Percentiles rank a stretch among this genome's conserved stretches.
Conservation (phyloP, 2,888 invertebrate species). For the Cryptocephalus moraei region DNA sequence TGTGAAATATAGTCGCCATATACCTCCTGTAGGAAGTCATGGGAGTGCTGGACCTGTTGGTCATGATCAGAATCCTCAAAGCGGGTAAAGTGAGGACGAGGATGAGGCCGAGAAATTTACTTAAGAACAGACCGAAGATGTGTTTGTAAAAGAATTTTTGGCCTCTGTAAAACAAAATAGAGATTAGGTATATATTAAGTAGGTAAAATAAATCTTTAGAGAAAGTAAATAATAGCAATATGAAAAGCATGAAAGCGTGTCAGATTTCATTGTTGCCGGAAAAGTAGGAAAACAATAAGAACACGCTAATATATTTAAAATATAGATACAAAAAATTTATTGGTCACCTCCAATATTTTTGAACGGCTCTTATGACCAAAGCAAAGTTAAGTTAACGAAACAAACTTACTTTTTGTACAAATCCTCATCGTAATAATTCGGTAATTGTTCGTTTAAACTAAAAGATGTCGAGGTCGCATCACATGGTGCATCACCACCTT, state of each 20-base stretch:
- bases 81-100: constrained; percentile 66
- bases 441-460: constrained; percentile 42
- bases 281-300: too few species aligned
- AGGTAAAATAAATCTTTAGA: too few species aligned
- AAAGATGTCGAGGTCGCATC: constrained; percentile 41
- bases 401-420: constrained; percentile 50
- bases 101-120: constrained; percentile 67
- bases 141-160: constrained; percentile 61
- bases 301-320: too few species aligned
- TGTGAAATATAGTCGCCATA: constrained; percentile 65
- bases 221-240: too few species aligned
- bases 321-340: too few species aligned
- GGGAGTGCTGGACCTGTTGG: constrained; percentile 56
- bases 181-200: too few species aligned
- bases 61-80: constrained; percentile 56
- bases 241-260: too few species aligned
- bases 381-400: neutral
- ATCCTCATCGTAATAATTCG: constrained; percentile 56
- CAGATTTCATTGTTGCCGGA: too few species aligned
- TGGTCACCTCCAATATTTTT: neutral
- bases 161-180: constrained; percentile 45
- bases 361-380: too few species aligned
- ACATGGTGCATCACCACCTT: constrained; percentile 39
- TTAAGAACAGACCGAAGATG: constrained; percentile 56
- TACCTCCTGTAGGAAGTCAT: constrained; percentile 65